Evolutionary conservation across 1,140 invertebrate species (phyloP), one percentile per base, ranked within the genome.

Genomic region (Myzus persicae): DNA sequence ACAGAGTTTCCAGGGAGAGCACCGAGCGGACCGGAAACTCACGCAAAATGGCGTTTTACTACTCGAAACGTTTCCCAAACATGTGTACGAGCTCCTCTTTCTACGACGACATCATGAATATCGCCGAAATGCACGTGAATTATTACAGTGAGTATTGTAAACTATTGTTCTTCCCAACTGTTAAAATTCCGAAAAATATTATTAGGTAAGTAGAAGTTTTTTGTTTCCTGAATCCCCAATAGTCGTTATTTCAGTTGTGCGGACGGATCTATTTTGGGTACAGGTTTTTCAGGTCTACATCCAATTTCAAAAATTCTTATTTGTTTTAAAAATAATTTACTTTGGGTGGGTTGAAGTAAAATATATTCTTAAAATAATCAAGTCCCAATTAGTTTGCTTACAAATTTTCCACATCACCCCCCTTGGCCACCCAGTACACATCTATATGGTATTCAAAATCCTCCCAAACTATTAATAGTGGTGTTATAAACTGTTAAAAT

Each of bases 31-130:
- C 46, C 2, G 22, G 81, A 0, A 42, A 38, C 9, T n/a, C 91
- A 6, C 46, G 22, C 9, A 51, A 42, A 26, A 93, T 54, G 91
- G 38, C 54, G 4, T 54, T 44, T 93, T 54, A 54, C n/a, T 85
- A 93, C 11, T 93, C 91, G 20, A 84, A 93, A 48, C 42, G 91
- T 40, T 93, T 93, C 1, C 91, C 91, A 11, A 85, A 93, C 14
- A 93, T 93, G 91, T 85, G 24, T 54, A 42, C n/a, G 46, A 93
- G 76, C 11, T 54, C 81, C 7, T 54, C 46, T 4, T 93, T 93
- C 31, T 93, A 93, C 46, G 46, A 93, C 1, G 91, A 93, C 7
- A 22, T 93, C 20, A 85, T 85, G 81, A 42, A 31, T 2, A 93
- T 93, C 5, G 46, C 91, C 5, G 46, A 93, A 40, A 54, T 51